These are phyloP conservation scores for Ailuropoda melanoleuca DNA, from an alignment of 2,113 vertebrate species.

Conservation along the genomic window DNA sequence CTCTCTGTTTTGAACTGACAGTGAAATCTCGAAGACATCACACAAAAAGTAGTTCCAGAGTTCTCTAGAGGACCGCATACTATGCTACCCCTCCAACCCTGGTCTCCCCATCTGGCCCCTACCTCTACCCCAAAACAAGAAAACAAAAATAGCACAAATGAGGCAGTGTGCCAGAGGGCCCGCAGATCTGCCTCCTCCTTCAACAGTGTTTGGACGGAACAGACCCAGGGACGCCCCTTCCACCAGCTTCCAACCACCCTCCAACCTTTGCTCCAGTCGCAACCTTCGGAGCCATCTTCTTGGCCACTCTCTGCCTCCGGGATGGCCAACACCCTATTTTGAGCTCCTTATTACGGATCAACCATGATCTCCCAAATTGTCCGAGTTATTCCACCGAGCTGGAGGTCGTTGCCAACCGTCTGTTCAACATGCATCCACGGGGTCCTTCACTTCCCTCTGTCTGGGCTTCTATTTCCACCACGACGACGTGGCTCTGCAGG, in stretches of 20 bases:
- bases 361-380: background rate
- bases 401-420: background rate
- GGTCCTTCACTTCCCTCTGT: background rate
- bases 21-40: background rate
- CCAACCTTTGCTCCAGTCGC: background rate
- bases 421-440: background rate
- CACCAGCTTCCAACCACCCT: background rate
- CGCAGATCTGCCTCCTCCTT: background rate
- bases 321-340: background rate
- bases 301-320: background rate
- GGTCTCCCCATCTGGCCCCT: no score
- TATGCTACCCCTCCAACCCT: background rate
- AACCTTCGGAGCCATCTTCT: background rate
- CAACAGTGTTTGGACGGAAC: background rate
- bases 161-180: background rate
- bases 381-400: background rate
- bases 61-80: no score
- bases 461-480: background rate
- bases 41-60: background rate
- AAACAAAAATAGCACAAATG: background rate
- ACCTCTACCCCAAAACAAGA: background rate
- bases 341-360: background rate
- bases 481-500: background rate
- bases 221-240: background rate
- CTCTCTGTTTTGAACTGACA: slow-evolving; percentile 10